Conservation (phyloP, 2,113 vertebrate species). For the Bubo bubo region DNA sequence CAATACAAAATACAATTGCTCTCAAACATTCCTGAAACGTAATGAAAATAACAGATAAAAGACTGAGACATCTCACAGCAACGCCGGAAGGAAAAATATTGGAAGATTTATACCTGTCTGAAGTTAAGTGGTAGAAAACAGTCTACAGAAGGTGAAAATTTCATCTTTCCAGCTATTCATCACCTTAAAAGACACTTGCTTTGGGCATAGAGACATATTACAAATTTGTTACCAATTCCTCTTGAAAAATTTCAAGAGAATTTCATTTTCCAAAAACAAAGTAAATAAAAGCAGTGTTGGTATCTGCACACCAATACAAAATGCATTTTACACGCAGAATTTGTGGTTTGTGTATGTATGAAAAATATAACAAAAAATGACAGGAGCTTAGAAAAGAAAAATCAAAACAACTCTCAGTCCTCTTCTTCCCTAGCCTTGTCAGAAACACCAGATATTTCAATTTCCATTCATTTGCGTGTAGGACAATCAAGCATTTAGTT, state of each 20-base stretch:
- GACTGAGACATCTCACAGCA: constrained; percentile 17
- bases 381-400: background rate
- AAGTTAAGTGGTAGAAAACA: background rate
- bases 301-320: background rate
- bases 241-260: background rate
- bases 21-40: background rate
- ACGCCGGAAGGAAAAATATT: background rate
- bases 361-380: background rate
- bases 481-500: background rate
- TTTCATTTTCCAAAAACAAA: constrained; percentile 17
- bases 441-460: background rate
- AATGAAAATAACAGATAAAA: constrained; percentile 5
- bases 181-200: constrained; percentile 63
- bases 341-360: background rate
- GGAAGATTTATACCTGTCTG: constrained; percentile 20
- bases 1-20: background rate
- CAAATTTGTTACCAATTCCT: constrained; percentile 27
- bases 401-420: background rate
- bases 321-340: background rate
- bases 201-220: constrained; percentile 25
- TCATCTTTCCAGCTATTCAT: constrained; percentile 58
- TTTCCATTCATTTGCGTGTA: background rate
- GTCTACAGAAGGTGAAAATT: constrained; percentile 49
- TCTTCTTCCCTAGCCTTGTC: background rate
- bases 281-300: background rate